Conservation (phyloP, 2,797 vertebrate species). For the Anisognathus igniventris region DNA sequence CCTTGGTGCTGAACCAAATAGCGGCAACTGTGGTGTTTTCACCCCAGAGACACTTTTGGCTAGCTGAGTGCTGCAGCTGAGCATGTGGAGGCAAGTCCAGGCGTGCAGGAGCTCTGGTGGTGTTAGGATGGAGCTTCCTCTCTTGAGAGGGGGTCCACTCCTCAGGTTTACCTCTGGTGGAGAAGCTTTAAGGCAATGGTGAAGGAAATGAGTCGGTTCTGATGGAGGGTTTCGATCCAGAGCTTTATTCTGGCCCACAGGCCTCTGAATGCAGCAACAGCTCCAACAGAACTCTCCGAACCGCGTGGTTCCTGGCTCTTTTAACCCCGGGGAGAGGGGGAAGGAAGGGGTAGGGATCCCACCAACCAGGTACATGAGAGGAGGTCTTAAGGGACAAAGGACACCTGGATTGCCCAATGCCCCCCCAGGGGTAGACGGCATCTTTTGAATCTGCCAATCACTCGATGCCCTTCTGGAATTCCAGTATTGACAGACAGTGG, state of each 20-base stretch:
- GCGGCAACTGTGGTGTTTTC: not conserved
- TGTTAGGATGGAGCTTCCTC: not conserved
- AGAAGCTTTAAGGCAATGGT: not conserved
- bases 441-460: not conserved
- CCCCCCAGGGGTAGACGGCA: no score
- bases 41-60: not conserved
- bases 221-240: not conserved
- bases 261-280: not conserved
- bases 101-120: not conserved
- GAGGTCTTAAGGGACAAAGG: no score
- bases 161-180: rapidly evolving
- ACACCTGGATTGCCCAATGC: no score
- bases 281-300: not conserved
- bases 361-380: not conserved
- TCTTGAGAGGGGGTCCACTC: no score
- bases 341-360: not conserved
- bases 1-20: not conserved
- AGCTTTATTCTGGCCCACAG: no score
- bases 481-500: not conserved
- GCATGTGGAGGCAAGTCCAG: not conserved
- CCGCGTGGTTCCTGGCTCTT: not conserved
- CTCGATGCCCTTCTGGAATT: not conserved
- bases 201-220: no score
- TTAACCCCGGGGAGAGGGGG: no score
- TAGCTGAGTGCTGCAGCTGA: not conserved